Conservation (phyloP, 30 jellyfish, hydroid and myxozoan genomes). For the Pelagia noctiluca region DNA sequence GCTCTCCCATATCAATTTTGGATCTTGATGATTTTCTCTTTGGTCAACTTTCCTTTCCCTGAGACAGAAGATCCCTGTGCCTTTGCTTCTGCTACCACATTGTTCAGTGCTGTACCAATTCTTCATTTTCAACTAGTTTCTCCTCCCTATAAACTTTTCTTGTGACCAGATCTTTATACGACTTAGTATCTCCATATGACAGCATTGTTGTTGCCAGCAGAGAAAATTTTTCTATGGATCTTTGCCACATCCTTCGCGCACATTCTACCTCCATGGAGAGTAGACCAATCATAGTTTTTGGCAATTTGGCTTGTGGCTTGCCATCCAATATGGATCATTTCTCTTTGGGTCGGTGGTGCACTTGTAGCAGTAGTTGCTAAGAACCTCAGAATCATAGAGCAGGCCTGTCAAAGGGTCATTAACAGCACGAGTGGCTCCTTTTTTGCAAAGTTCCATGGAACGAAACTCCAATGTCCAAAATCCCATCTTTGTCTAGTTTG, state of each 20-base stretch:
- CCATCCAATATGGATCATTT: constrained; percentile 2
- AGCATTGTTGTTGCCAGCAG: no score
- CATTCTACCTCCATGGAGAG: no score
- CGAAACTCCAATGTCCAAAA: constrained; percentile 33
- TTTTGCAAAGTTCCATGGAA: constrained; percentile 39
- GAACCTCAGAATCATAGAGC: constrained; percentile 30
- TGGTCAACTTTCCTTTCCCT: constrained; percentile 35
- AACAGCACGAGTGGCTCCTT: constrained; percentile 37
- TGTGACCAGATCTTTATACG: constrained; percentile 17
- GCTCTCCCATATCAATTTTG: constrained; percentile 51
- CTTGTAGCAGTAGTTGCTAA: constrained; percentile 31
- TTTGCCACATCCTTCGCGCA: background rate
- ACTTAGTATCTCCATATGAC: constrained; percentile 61
- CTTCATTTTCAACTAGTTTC: constrained; percentile 13
- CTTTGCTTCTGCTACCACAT: no score
- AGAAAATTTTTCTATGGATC: background rate
- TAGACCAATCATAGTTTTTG: no score
- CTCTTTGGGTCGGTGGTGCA: constrained; percentile 17
- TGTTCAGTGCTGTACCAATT: constrained; percentile 31
- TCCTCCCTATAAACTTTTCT: constrained; percentile 3
- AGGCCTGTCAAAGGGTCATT: constrained; percentile 53
- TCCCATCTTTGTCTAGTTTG: constrained; percentile 37
- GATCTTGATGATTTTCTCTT: constrained; percentile 19
- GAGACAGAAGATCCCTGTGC: constrained; percentile 37
- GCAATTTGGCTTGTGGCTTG: no score